phyloP scores from a whole-genome alignment of 2,113 vertebrate species.

The Megalops atlanticus region DNA sequence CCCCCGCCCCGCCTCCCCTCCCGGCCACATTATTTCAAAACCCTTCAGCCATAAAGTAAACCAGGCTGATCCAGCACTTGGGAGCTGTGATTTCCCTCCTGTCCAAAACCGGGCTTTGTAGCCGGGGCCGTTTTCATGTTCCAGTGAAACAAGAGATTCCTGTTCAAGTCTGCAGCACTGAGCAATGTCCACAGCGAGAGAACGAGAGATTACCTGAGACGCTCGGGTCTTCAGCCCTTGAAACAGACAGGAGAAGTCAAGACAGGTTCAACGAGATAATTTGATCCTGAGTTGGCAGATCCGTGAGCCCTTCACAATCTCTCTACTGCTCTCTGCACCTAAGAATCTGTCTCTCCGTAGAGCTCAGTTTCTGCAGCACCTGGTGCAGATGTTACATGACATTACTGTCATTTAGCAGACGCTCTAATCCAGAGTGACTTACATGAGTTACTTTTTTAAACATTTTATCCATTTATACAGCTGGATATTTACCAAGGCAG shows the following conservation, averaged over 20 bases:
- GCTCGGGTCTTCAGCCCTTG: background rate
- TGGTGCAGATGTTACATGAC: too few species aligned
- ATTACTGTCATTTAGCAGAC: too few species aligned
- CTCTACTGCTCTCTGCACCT: background rate
- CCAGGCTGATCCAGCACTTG: constrained; percentile 11
- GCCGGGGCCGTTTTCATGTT: background rate
- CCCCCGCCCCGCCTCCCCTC: background rate
- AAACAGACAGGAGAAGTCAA: background rate
- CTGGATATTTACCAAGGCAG: too few species aligned
- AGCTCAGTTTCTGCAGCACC: too few species aligned
- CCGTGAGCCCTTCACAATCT: background rate
- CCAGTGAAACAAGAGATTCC: background rate
- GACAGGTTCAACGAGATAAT: background rate
- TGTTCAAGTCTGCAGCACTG: background rate
- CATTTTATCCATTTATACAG: too few species aligned
- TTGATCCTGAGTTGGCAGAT: background rate
- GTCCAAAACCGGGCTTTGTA: background rate
- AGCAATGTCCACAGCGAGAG: background rate
- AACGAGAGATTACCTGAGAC: background rate
- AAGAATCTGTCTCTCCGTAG: background rate
- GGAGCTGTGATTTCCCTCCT: background rate
- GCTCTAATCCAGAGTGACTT: too few species aligned
- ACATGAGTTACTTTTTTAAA: too few species aligned
- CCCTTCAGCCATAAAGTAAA: background rate
- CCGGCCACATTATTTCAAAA: background rate